A percentile compares a stretch with the other conserved stretches of the same genome.
These are phyloP conservation scores for Drosophila flavopinicola DNA, from an alignment of 2,888 invertebrate species.

Conservation along the genomic window DNA sequence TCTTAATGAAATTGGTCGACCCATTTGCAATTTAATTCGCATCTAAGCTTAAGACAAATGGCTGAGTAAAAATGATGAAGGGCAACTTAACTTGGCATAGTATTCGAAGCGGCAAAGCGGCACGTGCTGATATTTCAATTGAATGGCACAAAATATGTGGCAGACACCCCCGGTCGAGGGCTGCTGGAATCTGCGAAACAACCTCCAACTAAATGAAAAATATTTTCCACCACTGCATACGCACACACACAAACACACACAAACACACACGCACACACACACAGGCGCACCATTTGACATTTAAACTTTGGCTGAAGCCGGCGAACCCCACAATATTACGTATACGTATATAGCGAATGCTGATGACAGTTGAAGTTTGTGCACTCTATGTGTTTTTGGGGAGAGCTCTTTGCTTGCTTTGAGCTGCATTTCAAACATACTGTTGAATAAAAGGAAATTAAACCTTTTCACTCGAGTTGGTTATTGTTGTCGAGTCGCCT, in stretches of 20 bases:
- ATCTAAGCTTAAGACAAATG: conserved; percentile 68
- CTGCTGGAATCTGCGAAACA: conserved; percentile 6
- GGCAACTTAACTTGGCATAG: conserved; percentile 16
- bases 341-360: conserved; percentile 57
- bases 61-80: conserved; percentile 22
- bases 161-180: conserved; percentile 20
- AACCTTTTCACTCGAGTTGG: conserved; percentile 61
- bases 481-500: conserved; percentile 35
- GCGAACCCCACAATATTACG: conserved; percentile 27
- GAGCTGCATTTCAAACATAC: conserved; percentile 52
- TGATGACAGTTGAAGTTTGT: conserved; percentile 52
- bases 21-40: conserved; percentile 1
- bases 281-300: conserved; percentile 63
- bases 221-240: conserved; percentile 45
- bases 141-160: conserved; percentile 69
- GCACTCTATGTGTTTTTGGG: conserved; percentile 21
- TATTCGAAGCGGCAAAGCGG: conserved; percentile 37
- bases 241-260: conserved; percentile 29
- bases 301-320: conserved; percentile 54
- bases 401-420: conserved; percentile 23
- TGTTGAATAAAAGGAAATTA: conserved; percentile 68
- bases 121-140: conserved; percentile 79
- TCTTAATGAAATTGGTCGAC: conserved; percentile 72
- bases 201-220: conserved; percentile 49
- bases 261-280: conserved; percentile 38